phyloP scores from a whole-genome alignment of 1,140 invertebrate species.

The Pseudomyrmex sp. region DNA sequence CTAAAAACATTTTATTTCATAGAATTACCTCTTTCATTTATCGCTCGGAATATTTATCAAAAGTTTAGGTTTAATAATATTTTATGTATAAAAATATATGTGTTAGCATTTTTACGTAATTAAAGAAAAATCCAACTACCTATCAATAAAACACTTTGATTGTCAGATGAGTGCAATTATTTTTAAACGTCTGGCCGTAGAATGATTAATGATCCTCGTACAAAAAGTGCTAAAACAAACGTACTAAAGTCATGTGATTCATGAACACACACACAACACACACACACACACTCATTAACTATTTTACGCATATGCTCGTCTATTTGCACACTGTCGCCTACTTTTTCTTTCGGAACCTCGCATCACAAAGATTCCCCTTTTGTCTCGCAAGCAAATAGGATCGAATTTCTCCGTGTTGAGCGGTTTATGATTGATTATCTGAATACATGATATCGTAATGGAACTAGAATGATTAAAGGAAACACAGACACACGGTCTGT shows the following conservation, averaged over 20 bases:
- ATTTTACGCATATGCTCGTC: conserved; percentile 66
- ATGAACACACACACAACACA: not conserved
- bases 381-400: conserved; percentile 75
- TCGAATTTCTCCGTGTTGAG: conserved; percentile 76
- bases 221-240: conserved; percentile 13
- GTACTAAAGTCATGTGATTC: conserved; percentile 44
- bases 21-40: too few relatives aligned
- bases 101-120: too few relatives aligned
- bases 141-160: too few relatives aligned
- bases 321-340: conserved; percentile 63
- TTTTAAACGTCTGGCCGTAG: not conserved
- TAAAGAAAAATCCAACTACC: too few relatives aligned
- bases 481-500: conserved; percentile 12
- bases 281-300: not conserved
- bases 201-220: conserved; percentile 58
- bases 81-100: too few relatives aligned
- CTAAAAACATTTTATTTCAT: too few relatives aligned
- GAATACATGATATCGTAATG: conserved; percentile 77
- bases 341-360: conserved; percentile 41
- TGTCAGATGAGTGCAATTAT: too few relatives aligned
- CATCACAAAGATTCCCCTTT: conserved; percentile 20
- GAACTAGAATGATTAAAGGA: conserved; percentile 58
- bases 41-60: too few relatives aligned
- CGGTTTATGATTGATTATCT: conserved; percentile 78
- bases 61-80: too few relatives aligned